Percentiles rank a stretch among this genome's conserved stretches.
phyloP scores from a whole-genome alignment of 2,113 vertebrate genomes.

The Syngnathus floridae region DNA sequence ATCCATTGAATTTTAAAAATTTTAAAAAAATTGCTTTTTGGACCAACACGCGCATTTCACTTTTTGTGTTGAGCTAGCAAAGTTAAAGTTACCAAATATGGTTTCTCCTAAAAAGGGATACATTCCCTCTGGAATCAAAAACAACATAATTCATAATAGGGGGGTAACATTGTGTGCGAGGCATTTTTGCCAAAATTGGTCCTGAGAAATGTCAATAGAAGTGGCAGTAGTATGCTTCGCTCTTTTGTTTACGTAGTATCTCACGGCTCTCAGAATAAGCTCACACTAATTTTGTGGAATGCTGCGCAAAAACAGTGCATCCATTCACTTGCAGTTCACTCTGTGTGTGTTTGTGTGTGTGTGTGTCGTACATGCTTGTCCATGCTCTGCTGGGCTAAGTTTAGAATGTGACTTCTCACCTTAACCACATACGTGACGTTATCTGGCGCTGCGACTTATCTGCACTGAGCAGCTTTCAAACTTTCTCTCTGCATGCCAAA shows the following conservation, averaged over 20 bases:
- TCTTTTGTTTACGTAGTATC: slow-evolving; percentile 20
- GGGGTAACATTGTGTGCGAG: background rate
- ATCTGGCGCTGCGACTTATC: slow-evolving; percentile 41
- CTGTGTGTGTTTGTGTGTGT: slow-evolving; percentile 4
- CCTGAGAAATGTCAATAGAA: slow-evolving; percentile 2
- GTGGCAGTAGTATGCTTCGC: background rate
- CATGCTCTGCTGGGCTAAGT: slow-evolving; percentile 48
- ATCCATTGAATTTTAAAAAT: no score
- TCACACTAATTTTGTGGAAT: slow-evolving; percentile 37
- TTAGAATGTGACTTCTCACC: slow-evolving; percentile 54
- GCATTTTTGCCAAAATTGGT: background rate
- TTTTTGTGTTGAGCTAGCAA: background rate
- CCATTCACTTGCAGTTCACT: slow-evolving; percentile 16
- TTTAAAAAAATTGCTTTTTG: no score
- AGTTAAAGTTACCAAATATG: background rate
- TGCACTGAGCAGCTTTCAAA: slow-evolving; percentile 21
- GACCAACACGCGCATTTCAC: no score
- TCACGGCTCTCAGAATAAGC: slow-evolving; percentile 27
- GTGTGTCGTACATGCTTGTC: slow-evolving; percentile 7
- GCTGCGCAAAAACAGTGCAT: slow-evolving; percentile 32
- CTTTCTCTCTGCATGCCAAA: slow-evolving; percentile 10
- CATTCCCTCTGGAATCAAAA: background rate
- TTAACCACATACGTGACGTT: slow-evolving; percentile 39
- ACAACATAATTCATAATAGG: background rate
- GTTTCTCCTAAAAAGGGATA: background rate